Conservation (phyloP, 2,888 invertebrate genomes). For the Caenorhabditis doughertyi region DNA sequence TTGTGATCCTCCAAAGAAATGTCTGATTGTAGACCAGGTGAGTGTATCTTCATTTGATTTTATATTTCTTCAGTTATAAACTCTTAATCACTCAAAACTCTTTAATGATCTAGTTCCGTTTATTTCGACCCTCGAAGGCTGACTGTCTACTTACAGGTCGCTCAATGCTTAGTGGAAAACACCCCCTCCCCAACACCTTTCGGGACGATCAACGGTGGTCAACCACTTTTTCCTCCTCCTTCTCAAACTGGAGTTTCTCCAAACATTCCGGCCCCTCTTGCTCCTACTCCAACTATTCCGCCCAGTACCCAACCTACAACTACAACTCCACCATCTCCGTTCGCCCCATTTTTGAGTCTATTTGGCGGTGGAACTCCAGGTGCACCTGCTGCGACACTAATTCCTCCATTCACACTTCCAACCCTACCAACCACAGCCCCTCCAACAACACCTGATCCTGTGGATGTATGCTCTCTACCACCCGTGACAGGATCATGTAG, state of each 20-base stretch:
- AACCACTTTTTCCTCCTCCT: constrained; percentile 44
- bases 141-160: constrained; percentile 62
- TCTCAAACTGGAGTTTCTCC: constrained; percentile 13
- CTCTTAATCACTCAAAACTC: background rate
- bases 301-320: constrained; percentile 10
- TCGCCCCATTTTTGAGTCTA: constrained; percentile 66
- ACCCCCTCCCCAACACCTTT: constrained; percentile 53
- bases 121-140: too few relatives aligned
- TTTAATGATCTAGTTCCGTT: too few relatives aligned
- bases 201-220: constrained; percentile 64
- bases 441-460: constrained; percentile 52
- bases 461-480: constrained; percentile 67
- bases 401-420: constrained; percentile 64
- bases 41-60: background rate
- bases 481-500: constrained; percentile 73
- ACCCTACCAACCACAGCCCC: constrained; percentile 62
- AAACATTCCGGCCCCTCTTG: constrained; percentile 23
- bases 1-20: constrained; percentile 73
- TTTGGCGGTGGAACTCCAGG: constrained; percentile 60
- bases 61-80: background rate
- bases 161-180: constrained; percentile 67
- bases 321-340: constrained; percentile 63
- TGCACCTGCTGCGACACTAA: constrained; percentile 35
- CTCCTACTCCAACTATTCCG: constrained; percentile 23
- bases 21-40: constrained; percentile 70